A percentile compares a stretch with the other conserved stretches of the same genome.
Conservation (phyloP, 2,888 invertebrate genomes). For the Eurytoma adleriae region DNA sequence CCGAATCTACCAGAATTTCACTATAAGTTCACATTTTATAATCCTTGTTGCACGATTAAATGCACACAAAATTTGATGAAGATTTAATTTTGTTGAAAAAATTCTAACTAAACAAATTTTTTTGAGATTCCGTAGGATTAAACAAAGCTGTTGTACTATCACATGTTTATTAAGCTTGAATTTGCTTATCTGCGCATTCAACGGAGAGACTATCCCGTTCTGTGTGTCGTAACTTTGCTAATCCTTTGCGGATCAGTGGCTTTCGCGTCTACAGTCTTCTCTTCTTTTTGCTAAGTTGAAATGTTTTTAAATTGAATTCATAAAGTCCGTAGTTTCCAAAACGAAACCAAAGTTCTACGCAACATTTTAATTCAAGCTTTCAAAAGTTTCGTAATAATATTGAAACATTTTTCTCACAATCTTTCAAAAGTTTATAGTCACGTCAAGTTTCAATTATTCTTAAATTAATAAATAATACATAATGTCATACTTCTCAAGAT, state of each 20-base stretch:
- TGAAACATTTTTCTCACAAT: too few relatives aligned
- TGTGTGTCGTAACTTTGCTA: conserved; percentile 50
- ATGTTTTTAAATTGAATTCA: conserved; percentile 36
- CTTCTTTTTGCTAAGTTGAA: conserved; percentile 13
- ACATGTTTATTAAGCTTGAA: conserved; percentile 51
- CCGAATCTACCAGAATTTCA: not conserved
- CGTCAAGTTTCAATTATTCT: too few relatives aligned
- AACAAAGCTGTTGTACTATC: conserved; percentile 33
- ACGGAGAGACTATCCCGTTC: conserved; percentile 30
- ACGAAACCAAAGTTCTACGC: not conserved
- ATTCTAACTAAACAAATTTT: not conserved
- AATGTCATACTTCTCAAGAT: not conserved
- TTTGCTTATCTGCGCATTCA: conserved; percentile 54
- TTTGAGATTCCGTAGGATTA: not conserved
- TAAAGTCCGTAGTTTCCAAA: conserved; percentile 10
- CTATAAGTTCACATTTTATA: too few relatives aligned
- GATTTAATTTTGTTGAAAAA: not conserved
- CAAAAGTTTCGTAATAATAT: too few relatives aligned
- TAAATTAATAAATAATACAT: too few relatives aligned
- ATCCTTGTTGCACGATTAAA: too few relatives aligned
- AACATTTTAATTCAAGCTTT: too few relatives aligned
- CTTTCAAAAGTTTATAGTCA: too few relatives aligned
- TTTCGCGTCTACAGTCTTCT: conserved; percentile 20
- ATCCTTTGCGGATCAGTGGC: conserved; percentile 54
- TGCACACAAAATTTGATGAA: too few relatives aligned